phyloP scores from a whole-genome alignment of 2,797 vertebrate species.

The Enteromius anoplus region DNA sequence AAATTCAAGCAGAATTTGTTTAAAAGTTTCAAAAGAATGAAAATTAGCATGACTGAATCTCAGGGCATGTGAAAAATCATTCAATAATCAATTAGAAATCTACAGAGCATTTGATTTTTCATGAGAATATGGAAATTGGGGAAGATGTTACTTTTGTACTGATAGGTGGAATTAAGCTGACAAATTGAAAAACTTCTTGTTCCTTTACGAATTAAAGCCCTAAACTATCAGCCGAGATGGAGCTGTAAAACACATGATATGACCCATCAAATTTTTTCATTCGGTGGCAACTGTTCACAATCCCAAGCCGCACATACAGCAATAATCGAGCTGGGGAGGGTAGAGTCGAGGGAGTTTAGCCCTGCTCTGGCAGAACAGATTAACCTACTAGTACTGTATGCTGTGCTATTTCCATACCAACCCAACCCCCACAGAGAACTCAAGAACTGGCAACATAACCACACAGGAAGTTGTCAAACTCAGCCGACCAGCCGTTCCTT shows the following conservation, averaged over 20 bases:
- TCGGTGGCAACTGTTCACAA: neutral
- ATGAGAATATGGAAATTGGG: neutral
- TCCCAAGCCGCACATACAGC: neutral
- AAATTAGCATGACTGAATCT: neutral
- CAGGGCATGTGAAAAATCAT: neutral
- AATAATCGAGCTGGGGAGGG: constrained; percentile 51
- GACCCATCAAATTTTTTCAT: constrained; percentile 3
- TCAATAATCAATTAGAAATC: neutral
- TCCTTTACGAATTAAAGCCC: neutral
- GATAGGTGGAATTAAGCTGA: neutral
- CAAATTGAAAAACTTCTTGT: neutral
- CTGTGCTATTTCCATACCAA: constrained; percentile 53
- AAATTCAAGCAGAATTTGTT: constrained; percentile 19
- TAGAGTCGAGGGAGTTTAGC: constrained; percentile 51
- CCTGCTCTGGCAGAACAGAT: constrained; percentile 65
- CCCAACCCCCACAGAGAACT: constrained; percentile 39
- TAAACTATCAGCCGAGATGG: constrained; percentile 12
- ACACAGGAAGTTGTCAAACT: constrained; percentile 57
- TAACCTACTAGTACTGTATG: constrained; percentile 63
- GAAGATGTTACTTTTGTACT: constrained; percentile 10
- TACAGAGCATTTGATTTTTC: neutral
- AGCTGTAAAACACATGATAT: constrained; percentile 37
- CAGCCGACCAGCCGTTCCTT: constrained; percentile 62
- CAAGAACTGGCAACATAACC: constrained; percentile 53
- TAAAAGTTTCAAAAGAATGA: neutral